These are phyloP conservation scores for Fragum fragum DNA, from an alignment of 2,888 invertebrate species.

Conservation along the genomic window DNA sequence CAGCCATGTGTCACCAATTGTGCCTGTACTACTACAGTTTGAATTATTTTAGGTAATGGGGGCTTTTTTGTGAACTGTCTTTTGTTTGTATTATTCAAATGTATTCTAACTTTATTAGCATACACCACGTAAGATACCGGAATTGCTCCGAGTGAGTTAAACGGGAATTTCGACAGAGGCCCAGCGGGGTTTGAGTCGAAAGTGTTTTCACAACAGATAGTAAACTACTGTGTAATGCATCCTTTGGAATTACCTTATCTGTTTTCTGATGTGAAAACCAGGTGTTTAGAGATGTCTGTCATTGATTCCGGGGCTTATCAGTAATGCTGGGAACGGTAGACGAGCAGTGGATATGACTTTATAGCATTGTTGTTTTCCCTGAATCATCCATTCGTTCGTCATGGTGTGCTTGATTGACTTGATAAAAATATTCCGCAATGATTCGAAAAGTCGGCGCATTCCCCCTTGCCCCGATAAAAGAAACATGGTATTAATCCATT, in stretches of 20 bases:
- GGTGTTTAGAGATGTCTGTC: slow-evolving; percentile 60
- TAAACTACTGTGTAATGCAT: slow-evolving; percentile 30
- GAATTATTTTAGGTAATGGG: too few relatives aligned
- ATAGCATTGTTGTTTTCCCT: slow-evolving; percentile 24
- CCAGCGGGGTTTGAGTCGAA: background rate
- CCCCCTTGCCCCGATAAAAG: too few relatives aligned
- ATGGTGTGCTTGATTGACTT: background rate
- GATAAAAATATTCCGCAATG: background rate
- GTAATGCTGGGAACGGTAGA: slow-evolving; percentile 13
- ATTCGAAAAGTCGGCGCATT: too few relatives aligned
- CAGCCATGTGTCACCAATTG: too few relatives aligned
- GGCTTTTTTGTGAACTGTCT: too few relatives aligned
- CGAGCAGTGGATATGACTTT: slow-evolving; percentile 33
- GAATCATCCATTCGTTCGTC: slow-evolving; percentile 22
- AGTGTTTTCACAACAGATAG: slow-evolving; percentile 19
- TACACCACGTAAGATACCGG: too few relatives aligned
- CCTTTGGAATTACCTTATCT: slow-evolving; percentile 47
- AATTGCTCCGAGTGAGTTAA: background rate
- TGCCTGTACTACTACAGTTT: too few relatives aligned
- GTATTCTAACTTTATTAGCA: too few relatives aligned
- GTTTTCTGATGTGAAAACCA: slow-evolving; percentile 45
- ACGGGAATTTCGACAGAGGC: background rate
- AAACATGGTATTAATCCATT: too few relatives aligned
- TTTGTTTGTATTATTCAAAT: too few relatives aligned
- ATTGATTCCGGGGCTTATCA: slow-evolving; percentile 36